Conservation (phyloP, 2,113 vertebrate species). For the Sus scrofa region T2T-Sscrofa CM000829.6:28565001-28565500, state of each 20-base stretch:
- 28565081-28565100: neutral
- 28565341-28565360: slow-evolving; percentile 7
- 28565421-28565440: neutral
- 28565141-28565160: neutral
- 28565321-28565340: neutral
- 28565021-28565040: slow-evolving; percentile 46
- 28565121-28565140: neutral
- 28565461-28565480: neutral
- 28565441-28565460: neutral
- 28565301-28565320: neutral
- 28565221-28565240: neutral
- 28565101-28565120: neutral
- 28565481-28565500: neutral
- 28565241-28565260: neutral
- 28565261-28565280: neutral
- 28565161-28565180: neutral
- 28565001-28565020: slow-evolving; percentile 27
- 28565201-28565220: neutral
- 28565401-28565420: neutral
- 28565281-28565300: neutral
- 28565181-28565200: neutral
- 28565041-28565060: slow-evolving; percentile 45
- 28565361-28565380: neutral
- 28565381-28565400: neutral
- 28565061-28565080: slow-evolving; percentile 33